These are phyloP conservation scores for Embiotoca jacksoni DNA, from an alignment of 2,113 vertebrate genomes.

Conservation along the genomic window DNA sequence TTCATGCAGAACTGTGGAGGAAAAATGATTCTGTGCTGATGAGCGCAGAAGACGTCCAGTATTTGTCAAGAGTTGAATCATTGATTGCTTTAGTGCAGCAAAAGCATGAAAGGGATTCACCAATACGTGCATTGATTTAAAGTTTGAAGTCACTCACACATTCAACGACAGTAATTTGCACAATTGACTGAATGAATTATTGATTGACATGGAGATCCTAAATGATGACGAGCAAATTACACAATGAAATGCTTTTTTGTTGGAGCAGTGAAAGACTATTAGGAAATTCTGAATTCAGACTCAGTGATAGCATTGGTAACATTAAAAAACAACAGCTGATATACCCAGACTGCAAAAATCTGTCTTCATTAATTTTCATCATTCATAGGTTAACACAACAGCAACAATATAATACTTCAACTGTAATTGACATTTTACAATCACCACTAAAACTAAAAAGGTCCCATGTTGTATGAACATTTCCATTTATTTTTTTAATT, in stretches of 20 bases:
- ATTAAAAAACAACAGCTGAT: too few species aligned
- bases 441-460: too few species aligned
- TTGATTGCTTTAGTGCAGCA: slow-evolving; percentile 7
- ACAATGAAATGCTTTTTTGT: neutral
- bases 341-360: too few species aligned
- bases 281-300: too few species aligned
- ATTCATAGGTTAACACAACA: too few species aligned
- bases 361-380: too few species aligned
- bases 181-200: neutral
- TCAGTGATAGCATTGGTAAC: too few species aligned
- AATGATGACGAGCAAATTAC: neutral
- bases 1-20: slow-evolving; percentile 55
- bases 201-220: neutral
- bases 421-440: too few species aligned
- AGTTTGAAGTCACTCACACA: neutral
- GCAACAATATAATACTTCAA: too few species aligned
- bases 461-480: too few species aligned
- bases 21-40: slow-evolving; percentile 55
- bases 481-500: too few species aligned
- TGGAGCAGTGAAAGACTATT: too few species aligned
- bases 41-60: slow-evolving; percentile 16
- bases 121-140: slow-evolving; percentile 9
- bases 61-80: slow-evolving; percentile 15
- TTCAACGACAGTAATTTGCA: neutral
- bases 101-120: slow-evolving; percentile 26